phyloP scores from a whole-genome alignment of 2,888 invertebrate species.

The Byasa hedistus region DNA sequence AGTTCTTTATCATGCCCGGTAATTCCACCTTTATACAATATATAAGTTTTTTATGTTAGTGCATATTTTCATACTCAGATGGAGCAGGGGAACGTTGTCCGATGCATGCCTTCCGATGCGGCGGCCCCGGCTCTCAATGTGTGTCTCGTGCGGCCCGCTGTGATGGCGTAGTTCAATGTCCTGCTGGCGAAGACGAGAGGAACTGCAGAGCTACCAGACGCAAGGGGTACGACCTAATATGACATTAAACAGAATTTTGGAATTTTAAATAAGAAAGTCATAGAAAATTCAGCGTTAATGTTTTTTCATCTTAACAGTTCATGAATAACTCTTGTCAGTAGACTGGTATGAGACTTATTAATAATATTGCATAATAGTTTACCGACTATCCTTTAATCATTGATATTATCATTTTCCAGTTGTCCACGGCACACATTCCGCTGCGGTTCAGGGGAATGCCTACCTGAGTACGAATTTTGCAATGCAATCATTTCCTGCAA shows the following conservation, averaged over 20 bases:
- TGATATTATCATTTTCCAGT: slow-evolving; percentile 51
- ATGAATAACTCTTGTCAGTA: no score
- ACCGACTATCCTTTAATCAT: neutral
- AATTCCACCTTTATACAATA: neutral
- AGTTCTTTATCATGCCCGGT: neutral
- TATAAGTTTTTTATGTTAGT: neutral
- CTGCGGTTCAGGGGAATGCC: slow-evolving; percentile 91
- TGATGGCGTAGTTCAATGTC: slow-evolving; percentile 88
- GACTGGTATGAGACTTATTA: no score
- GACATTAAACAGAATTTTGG: no score
- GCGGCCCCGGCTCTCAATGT: slow-evolving; percentile 83
- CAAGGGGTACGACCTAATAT: slow-evolving; percentile 62
- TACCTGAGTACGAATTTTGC: slow-evolving; percentile 95
- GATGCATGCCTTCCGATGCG: slow-evolving; percentile 85
- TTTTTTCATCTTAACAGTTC: no score
- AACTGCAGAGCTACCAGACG: slow-evolving; percentile 82
- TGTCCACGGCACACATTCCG: slow-evolving; percentile 92
- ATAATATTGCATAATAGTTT: neutral
- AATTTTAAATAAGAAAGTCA: no score
- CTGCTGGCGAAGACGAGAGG: slow-evolving; percentile 87
- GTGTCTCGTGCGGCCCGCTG: slow-evolving; percentile 89
- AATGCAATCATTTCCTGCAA: slow-evolving; percentile 92
- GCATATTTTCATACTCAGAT: slow-evolving; percentile 43
- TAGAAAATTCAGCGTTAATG: no score
- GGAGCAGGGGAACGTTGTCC: slow-evolving; percentile 81